These are phyloP conservation scores for Pelecanus crispus DNA, from an alignment of 2,113 vertebrate genomes.

Conservation along the genomic window DNA sequence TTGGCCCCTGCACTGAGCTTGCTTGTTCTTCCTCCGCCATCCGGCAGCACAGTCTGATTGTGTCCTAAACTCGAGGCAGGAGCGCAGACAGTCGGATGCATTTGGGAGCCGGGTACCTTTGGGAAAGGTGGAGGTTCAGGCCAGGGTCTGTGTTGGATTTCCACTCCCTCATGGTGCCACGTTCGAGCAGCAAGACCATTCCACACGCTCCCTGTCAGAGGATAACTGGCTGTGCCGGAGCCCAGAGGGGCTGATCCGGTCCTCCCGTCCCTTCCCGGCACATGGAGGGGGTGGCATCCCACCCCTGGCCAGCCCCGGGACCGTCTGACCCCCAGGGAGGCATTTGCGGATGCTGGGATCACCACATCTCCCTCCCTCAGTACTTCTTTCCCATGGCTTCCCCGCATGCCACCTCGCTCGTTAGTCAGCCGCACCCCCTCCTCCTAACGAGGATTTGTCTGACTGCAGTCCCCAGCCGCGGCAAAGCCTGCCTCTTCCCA, in stretches of 20 bases:
- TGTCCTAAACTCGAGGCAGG: neutral
- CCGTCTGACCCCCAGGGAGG: neutral
- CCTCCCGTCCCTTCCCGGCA: neutral
- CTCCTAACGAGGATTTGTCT: neutral
- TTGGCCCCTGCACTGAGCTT: neutral
- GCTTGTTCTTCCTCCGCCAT: neutral
- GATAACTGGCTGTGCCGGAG: neutral
- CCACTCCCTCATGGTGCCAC: neutral
- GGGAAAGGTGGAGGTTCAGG: too few relatives aligned
- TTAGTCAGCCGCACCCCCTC: neutral
- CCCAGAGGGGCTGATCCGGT: neutral
- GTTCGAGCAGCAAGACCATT: neutral
- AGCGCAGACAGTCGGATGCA: accelerated
- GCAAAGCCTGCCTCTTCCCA: neutral
- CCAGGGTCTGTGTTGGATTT: neutral
- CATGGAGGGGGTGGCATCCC: neutral
- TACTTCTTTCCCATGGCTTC: neutral
- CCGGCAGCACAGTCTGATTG: neutral
- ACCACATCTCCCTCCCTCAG: neutral
- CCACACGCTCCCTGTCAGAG: neutral
- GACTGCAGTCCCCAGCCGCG: neutral
- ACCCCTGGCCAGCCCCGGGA: neutral
- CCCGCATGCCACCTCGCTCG: neutral
- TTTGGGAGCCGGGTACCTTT: neutral
- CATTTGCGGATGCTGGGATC: neutral